These are phyloP conservation scores for Sebastes hubbsi DNA, from an alignment of 2,797 vertebrate species.

Conservation along the genomic window DNA sequence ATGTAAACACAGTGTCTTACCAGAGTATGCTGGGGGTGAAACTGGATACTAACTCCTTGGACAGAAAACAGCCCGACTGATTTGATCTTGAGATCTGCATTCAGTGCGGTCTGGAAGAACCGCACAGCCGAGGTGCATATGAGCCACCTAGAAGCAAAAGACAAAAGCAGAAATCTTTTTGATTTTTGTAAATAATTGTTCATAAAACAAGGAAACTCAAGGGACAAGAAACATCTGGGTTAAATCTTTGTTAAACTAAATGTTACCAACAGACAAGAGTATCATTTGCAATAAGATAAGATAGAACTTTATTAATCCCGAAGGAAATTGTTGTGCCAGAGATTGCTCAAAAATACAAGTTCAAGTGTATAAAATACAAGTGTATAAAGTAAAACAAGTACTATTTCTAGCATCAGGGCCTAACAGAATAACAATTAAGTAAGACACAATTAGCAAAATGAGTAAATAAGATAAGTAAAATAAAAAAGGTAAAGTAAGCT, in stretches of 20 bases:
- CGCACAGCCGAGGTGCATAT: conserved; percentile 85
- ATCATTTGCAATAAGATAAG: too few relatives aligned
- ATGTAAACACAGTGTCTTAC: conserved; percentile 80
- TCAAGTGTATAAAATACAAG: too few relatives aligned
- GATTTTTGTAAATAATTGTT: background rate
- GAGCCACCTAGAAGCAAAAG: conserved; percentile 85
- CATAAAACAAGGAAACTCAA: background rate
- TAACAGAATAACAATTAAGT: too few relatives aligned
- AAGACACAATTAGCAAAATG: too few relatives aligned
- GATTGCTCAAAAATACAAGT: too few relatives aligned
- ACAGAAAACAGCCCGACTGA: conserved; percentile 92
- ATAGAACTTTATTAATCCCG: too few relatives aligned
- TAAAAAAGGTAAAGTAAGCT: too few relatives aligned
- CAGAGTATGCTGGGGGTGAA: conserved; percentile 92
- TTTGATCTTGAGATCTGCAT: conserved; percentile 91
- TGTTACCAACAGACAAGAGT: background rate
- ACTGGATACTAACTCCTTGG: conserved; percentile 91
- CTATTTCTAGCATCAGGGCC: too few relatives aligned
- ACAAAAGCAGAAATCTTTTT: background rate
- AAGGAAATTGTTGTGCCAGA: too few relatives aligned
- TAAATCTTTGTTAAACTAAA: background rate
- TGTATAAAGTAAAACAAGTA: too few relatives aligned
- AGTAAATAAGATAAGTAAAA: too few relatives aligned
- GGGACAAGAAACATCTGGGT: background rate
- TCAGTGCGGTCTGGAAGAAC: conserved; percentile 88